Base-by-base conservation (phyloP, 2,888 invertebrate species). In the Eupithecia centaureata region DNA sequence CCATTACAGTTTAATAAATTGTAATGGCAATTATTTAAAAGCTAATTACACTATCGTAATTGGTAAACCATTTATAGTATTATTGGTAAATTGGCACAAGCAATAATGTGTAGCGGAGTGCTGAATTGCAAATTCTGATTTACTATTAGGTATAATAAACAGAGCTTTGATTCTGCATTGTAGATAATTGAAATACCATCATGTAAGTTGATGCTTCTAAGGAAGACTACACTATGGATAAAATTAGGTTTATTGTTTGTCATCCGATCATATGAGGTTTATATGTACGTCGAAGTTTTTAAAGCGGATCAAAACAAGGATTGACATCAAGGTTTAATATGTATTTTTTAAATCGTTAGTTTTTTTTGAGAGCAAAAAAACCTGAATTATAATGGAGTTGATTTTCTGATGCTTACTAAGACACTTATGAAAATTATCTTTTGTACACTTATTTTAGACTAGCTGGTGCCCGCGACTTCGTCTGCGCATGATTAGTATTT, bases 121-220 rank as follows among this genome's bases (percentile, higher is more conserved):
- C 54, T 65, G 65, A 68, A 65, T 62, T 33, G 59, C 58, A 74
- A 73, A 61, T 65, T 63, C 76, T 77, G 74, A 68, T 72, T 74
- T 77, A 82, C 76, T 74, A 77, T 75, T 76, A 74, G 69, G 65
- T 68, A 59, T 74, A 72, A 73, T 71, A 67, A 72, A 62, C 72
- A 61, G 63, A 25, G 58, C 28, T 67, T 33, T 58, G 69, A 67
- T 72, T 70, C 63, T 62, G 67, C 58, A 59, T 65, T 65, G 67
- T 42, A 67, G 65, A 69, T 70, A 65, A 75, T 73, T 69, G 68
- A 67, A 74, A 71, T 74, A 65, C 61, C 58, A 64, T 63, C 73
- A 74, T 68, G 65, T 52, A 68, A 52, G 32, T 60, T 61, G 15
- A 56, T 27, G 13, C 10, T 60, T n/a, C 3, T 42, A 10, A 10